A percentile compares a stretch with the other conserved stretches of the same genome.
phyloP scores from a whole-genome alignment of 2,113 vertebrate genomes.

The Malurus alboscapulatus region DNA sequence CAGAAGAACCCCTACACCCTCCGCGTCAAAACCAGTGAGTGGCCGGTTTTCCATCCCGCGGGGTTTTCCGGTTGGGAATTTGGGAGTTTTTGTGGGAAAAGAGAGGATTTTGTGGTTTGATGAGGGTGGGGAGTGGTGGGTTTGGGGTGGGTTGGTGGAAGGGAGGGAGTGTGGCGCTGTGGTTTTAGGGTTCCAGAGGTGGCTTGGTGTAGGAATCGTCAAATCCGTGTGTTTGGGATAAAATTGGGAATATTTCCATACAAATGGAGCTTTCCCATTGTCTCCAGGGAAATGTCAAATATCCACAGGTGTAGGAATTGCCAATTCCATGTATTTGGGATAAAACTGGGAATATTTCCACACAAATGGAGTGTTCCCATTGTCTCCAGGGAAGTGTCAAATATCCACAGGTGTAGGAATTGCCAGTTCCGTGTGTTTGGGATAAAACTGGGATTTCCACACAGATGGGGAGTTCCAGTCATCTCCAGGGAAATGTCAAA shows the following conservation, averaged over 20 bases:
- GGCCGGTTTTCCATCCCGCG: accelerated
- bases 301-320: background rate
- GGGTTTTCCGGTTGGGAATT: accelerated
- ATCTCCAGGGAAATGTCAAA: background rate
- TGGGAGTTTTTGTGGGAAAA: background rate
- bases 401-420: background rate
- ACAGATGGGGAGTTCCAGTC: accelerated
- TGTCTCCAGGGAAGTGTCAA: background rate
- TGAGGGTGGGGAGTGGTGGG: accelerated
- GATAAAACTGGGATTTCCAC: background rate
- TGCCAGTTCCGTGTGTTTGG: accelerated
- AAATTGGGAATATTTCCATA: background rate
- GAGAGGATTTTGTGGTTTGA: accelerated
- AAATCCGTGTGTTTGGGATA: no score
- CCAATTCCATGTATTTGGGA: accelerated
- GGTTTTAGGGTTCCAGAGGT: background rate
- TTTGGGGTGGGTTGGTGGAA: background rate
- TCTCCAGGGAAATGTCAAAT: background rate
- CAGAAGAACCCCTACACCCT: conserved; percentile 96
- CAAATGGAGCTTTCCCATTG: accelerated
- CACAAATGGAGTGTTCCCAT: accelerated
- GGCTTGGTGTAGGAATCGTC: background rate
- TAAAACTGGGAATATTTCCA: background rate
- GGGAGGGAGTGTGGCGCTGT: accelerated
- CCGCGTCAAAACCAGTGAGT: conserved; percentile 94